Base-by-base conservation (phyloP, 2,888 invertebrate genomes). In the Hydrotaea diabolus region DNA sequence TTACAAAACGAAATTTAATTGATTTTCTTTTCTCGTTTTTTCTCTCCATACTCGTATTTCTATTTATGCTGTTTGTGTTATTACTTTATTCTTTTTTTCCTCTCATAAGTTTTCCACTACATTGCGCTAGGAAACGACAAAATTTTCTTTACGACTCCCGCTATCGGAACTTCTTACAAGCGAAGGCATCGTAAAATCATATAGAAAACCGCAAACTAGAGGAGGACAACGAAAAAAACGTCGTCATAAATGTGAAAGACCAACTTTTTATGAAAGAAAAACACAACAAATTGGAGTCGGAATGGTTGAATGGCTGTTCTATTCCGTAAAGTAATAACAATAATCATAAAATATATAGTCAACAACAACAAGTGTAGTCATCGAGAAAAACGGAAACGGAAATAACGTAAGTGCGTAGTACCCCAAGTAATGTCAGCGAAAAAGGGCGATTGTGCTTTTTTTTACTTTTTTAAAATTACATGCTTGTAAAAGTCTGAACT, bases 371-470 rank as follows among this genome's bases (percentile, higher is more conserved):
- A 82, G 82, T 85, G 77, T 82, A 85, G 85, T 85, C 85, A 82
- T 82, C 82, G 77, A 80, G 85, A 85, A 85, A 85, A 84, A 84
- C 55, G 66, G 71, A 64, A 85, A 82, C 85, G 85, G 82, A 85
- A 39, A 43, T 69, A 69, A 39, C 19, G 39, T 43, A 66, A 66
- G 66, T 49, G 49, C 49, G 49, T 49, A 49, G 49, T n/a, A 49
- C n/a, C 8, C 8, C 5, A 43, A 49, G 49, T 7, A 39, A n/a
- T 49, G 49, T 1, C 5, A 49, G 43, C 2, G 43, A 13, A 43
- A 43, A 43, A 43, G 15, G 36, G 36, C 5, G 13, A 43, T 4
- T 13, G 11, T 43, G 43, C 43, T n/a, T n/a, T 49, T 49, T 49
- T 49, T n/a, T 31, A 31, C n/a, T n/a, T n/a, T n/a, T n/a, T n/a